These are phyloP conservation scores for Timema podura DNA, from an alignment of 2,888 invertebrate genomes.

Conservation along the genomic window DNA sequence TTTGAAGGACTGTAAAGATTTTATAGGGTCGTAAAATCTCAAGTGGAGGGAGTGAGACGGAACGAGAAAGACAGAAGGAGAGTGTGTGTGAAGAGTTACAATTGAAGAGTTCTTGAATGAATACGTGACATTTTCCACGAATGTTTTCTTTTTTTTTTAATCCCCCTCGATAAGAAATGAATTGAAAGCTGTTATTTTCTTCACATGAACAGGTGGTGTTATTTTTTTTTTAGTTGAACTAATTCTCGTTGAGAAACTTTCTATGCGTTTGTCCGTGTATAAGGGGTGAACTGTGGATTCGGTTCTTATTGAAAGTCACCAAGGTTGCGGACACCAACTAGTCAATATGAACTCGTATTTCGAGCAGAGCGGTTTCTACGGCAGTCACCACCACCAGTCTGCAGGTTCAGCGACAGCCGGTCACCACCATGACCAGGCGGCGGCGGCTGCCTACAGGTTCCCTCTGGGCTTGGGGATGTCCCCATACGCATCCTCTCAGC, in stretches of 20 bases:
- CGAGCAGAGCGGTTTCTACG: constrained; percentile 94
- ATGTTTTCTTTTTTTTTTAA: too few species aligned
- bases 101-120: too few species aligned
- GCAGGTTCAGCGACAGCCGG: constrained; percentile 57
- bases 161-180: too few species aligned
- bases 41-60: not conserved
- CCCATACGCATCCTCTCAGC: constrained; percentile 69
- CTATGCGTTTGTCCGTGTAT: too few species aligned
- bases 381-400: constrained; percentile 82
- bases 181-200: too few species aligned
- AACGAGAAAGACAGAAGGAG: not conserved
- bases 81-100: not conserved
- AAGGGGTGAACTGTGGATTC: too few species aligned
- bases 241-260: too few species aligned
- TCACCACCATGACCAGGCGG: constrained; percentile 68
- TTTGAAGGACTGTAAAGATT: not conserved
- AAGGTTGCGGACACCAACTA: constrained; percentile 25
- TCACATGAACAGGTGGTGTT: too few species aligned
- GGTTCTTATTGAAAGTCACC: too few species aligned
- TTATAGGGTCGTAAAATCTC: constrained; percentile 4
- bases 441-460: constrained; percentile 74
- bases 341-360: constrained; percentile 90
- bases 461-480: constrained; percentile 81
- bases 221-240: too few species aligned
- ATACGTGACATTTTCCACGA: too few species aligned